These are phyloP conservation scores for Macrotrachela quadricornifera DNA, from an alignment of 1,140 invertebrate genomes.

Conservation along the genomic window DNA sequence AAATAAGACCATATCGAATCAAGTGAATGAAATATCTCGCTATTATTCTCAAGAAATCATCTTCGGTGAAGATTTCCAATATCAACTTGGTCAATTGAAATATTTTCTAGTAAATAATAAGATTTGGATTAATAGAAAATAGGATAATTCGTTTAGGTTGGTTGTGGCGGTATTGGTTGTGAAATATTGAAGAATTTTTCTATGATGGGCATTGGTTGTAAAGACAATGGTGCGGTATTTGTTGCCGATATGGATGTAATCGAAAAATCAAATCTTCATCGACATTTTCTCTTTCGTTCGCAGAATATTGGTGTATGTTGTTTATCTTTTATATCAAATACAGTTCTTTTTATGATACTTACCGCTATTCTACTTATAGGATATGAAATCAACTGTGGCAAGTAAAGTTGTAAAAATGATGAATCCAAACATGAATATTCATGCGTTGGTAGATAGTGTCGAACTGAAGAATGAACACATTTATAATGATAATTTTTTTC, in stretches of 20 bases:
- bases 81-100: constrained; percentile 47
- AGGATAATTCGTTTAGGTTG: too few species aligned
- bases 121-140: too few species aligned
- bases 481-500: constrained; percentile 87
- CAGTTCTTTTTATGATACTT: too few species aligned
- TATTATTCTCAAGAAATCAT: constrained; percentile 83
- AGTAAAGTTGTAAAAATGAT: constrained; percentile 51
- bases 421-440: constrained; percentile 71
- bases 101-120: too few species aligned
- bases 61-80: constrained; percentile 72
- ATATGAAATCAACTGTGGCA: constrained; percentile 69
- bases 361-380: constrained; percentile 64
- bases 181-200: constrained; percentile 95
- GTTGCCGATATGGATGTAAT: constrained; percentile 99
- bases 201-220: constrained; percentile 73
- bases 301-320: too few species aligned
- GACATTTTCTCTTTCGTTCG: constrained; percentile 91
- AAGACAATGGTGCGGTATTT: constrained; percentile 37
- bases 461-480: constrained; percentile 75
- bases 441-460: constrained; percentile 74
- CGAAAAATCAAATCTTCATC: constrained; percentile 91
- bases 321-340: too few species aligned
- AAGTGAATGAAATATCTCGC: constrained; percentile 36
- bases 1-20: too few species aligned
- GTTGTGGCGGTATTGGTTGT: constrained; percentile 93